A percentile compares a stretch with the other conserved stretches of the same genome.
phyloP scores from a whole-genome alignment of 2,888 invertebrate genomes.

The Callinectes sapidus region DNA sequence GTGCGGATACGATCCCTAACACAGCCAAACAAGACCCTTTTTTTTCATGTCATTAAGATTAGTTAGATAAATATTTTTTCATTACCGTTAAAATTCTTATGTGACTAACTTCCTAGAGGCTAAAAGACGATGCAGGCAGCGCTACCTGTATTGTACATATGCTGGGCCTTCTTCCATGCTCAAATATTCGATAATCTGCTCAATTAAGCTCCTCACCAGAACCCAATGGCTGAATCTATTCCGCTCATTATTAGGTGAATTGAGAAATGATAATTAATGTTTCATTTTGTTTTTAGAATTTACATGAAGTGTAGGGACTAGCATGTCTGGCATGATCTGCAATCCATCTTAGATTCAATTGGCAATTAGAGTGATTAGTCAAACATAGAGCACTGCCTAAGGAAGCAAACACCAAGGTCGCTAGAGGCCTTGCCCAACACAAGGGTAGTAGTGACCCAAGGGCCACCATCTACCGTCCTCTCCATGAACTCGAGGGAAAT shows the following conservation, averaged over 20 bases:
- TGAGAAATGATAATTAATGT: neutral
- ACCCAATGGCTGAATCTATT: no score
- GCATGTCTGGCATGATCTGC: neutral
- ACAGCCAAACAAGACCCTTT: neutral
- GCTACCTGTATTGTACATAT: no score
- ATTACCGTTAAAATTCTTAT: no score
- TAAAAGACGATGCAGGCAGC: no score
- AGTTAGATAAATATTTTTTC: neutral
- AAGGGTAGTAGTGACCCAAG: neutral
- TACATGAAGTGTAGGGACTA: neutral
- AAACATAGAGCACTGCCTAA: neutral
- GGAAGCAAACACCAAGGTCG: neutral
- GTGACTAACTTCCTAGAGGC: no score
- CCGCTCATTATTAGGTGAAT: no score
- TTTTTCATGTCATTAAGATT: neutral
- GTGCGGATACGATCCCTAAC: neutral
- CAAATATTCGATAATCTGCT: no score
- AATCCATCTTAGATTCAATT: neutral
- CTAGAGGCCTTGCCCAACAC: neutral
- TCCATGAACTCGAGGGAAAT: neutral
- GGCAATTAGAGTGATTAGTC: neutral
- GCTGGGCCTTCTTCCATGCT: no score
- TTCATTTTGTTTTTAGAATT: neutral
- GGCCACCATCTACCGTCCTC: neutral
- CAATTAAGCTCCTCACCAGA: no score